Evolutionary conservation across 2,888 invertebrate species (phyloP).

Genomic region (Dinocampus coccinellae): DNA sequence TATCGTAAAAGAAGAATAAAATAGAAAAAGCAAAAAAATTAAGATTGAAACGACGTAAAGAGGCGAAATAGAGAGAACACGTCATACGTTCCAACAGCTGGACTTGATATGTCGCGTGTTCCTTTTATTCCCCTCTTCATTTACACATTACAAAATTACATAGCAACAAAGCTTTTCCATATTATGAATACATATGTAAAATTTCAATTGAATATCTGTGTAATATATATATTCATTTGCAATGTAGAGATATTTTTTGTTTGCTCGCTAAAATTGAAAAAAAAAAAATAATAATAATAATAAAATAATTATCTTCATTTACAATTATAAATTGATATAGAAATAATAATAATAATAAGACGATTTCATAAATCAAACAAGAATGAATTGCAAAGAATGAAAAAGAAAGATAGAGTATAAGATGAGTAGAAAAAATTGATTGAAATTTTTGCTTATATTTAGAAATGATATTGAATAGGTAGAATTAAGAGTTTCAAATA

Average conservation of each 20-base stretch:
- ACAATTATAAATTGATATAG: not conserved
- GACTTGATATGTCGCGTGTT: not conserved
- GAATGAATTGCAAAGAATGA: not conserved
- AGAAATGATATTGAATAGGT: not conserved
- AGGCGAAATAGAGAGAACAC: not conserved
- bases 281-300: not conserved
- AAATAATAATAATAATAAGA: not conserved
- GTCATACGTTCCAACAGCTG: conserved; percentile 5
- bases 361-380: not conserved
- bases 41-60: not conserved
- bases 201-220: too few species aligned
- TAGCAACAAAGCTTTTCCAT: too few species aligned
- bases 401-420: not conserved
- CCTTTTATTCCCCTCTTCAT: not conserved
- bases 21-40: not conserved
- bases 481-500: not conserved
- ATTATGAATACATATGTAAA: too few species aligned
- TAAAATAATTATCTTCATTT: too few species aligned
- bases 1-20: too few species aligned
- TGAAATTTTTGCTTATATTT: not conserved
- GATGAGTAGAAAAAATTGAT: not conserved
- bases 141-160: not conserved
- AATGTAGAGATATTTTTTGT: too few species aligned
- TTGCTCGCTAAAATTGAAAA: not conserved
- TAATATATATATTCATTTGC: too few species aligned